Percentiles rank a stretch among this genome's conserved stretches.
Evolutionary conservation across 2,888 invertebrate species (phyloP).

Genomic region (Pyrochroa serraticornis): DNA sequence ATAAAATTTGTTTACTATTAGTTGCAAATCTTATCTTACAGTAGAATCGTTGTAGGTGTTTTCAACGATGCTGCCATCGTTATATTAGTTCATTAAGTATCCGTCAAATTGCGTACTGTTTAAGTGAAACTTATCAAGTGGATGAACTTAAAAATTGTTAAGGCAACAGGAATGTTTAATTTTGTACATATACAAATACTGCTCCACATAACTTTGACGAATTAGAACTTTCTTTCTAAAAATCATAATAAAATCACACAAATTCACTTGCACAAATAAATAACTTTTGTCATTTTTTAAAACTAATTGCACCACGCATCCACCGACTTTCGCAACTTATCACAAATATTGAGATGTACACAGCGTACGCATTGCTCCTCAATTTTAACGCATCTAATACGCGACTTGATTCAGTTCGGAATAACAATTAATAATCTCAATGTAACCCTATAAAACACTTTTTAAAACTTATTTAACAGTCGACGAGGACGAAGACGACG

Average conservation of each 20-base stretch:
- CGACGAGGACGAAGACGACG: conserved; percentile 18
- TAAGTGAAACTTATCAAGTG: no score
- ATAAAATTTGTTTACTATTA: no score
- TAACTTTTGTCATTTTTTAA: conserved; percentile 15
- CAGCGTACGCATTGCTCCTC: background rate
- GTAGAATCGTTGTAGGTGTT: no score
- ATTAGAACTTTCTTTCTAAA: conserved; percentile 5
- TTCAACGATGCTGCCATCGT: no score
- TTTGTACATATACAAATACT: conserved; percentile 28
- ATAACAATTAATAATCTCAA: conserved; percentile 17
- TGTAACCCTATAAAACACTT: conserved; percentile 3
- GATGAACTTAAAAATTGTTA: conserved; percentile 5
- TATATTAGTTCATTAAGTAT: no score
- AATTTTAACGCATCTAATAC: conserved; percentile 4
- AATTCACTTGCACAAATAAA: conserved; percentile 18
- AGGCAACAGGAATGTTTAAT: conserved; percentile 32
- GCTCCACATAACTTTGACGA: conserved; percentile 15
- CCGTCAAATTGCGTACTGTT: no score
- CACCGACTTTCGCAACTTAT: conserved; percentile 22
- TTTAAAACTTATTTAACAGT: conserved; percentile 4
- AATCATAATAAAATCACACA: conserved; percentile 16
- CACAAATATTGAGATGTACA: conserved; percentile 28
- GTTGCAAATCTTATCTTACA: no score
- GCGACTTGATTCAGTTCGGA: conserved; percentile 12
- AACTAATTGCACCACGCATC: conserved; percentile 8